These are phyloP conservation scores for Drosophila tsacasi DNA, from an alignment of 1,140 invertebrate species.

Conservation along the genomic window DNA sequence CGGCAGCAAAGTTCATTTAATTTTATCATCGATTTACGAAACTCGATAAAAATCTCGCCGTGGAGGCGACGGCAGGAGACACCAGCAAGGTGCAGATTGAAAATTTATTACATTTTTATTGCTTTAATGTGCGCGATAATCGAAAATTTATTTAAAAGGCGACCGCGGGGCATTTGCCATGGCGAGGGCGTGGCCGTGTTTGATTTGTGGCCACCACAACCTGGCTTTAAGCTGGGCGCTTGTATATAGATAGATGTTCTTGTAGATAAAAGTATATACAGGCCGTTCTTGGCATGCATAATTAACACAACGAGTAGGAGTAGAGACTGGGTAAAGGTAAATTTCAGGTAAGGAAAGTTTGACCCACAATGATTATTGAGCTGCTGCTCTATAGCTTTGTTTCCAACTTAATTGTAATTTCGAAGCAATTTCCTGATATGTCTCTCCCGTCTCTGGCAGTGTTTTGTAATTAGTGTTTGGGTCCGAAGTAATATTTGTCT, in stretches of 20 bases:
- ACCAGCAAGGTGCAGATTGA: slow-evolving; percentile 68
- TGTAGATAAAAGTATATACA: slow-evolving; percentile 43
- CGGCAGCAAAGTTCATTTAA: slow-evolving; percentile 66
- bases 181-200: slow-evolving; percentile 31
- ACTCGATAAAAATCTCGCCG: slow-evolving; percentile 75
- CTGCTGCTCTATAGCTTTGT: slow-evolving; percentile 9
- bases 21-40: slow-evolving; percentile 78
- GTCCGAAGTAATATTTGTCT: slow-evolving; percentile 2
- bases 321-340: neutral
- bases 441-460: slow-evolving; percentile 14
- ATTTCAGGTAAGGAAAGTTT: slow-evolving; percentile 3
- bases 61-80: neutral
- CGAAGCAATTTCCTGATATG: slow-evolving; percentile 35
- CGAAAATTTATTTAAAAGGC: slow-evolving; percentile 81
- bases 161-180: slow-evolving; percentile 20
- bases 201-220: slow-evolving; percentile 67
- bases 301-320: slow-evolving; percentile 31
- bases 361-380: slow-evolving; percentile 35
- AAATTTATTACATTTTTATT: slow-evolving; percentile 85
- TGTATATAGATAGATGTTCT: slow-evolving; percentile 2
- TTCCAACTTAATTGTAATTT: slow-evolving; percentile 49
- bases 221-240: slow-evolving; percentile 13
- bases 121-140: slow-evolving; percentile 81
- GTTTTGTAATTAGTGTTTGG: slow-evolving; percentile 25
- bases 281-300: slow-evolving; percentile 59